Evolutionary conservation across 2,888 invertebrate species (phyloP).

Genomic region (Ptycholaimellus sp.): DNA sequence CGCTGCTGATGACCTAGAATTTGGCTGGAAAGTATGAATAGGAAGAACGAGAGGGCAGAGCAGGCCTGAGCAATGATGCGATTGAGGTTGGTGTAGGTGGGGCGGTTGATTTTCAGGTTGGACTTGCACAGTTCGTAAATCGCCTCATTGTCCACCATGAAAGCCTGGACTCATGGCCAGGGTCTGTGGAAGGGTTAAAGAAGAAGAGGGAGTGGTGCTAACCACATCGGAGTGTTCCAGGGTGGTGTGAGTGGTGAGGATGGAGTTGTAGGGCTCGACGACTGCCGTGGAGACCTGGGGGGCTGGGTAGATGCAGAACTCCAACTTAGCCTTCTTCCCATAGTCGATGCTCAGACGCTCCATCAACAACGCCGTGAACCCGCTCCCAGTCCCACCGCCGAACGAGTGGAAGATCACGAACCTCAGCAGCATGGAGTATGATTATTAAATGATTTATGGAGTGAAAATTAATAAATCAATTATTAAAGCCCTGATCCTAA

Average conservation of each 20-base stretch:
- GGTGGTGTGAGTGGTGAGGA: conserved; percentile 77
- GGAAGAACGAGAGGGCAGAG: too few relatives aligned
- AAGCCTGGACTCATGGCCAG: too few relatives aligned
- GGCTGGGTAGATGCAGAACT: conserved; percentile 67
- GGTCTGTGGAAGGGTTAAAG: too few relatives aligned
- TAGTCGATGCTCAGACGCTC: conserved; percentile 57
- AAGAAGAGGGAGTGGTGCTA: too few relatives aligned
- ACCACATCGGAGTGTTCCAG: conserved; percentile 71
- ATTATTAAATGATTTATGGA: too few relatives aligned
- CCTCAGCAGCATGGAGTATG: conserved; percentile 46
- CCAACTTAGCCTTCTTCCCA: conserved; percentile 61
- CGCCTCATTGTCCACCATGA: conserved; percentile 44
- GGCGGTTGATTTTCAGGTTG: too few relatives aligned
- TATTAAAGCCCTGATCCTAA: too few relatives aligned
- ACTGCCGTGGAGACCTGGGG: conserved; percentile 48
- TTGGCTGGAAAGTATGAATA: too few relatives aligned
- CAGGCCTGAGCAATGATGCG: conserved; percentile 80
- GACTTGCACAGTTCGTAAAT: conserved; percentile 43
- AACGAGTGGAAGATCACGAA: conserved; percentile 74
- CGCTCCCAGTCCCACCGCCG: conserved; percentile 62
- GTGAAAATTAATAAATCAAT: too few relatives aligned
- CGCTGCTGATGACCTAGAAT: conserved; percentile 57
- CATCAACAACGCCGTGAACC: conserved; percentile 64
- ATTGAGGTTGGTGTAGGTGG: conserved; percentile 66
- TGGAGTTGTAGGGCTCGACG: conserved; percentile 84